Percentiles rank a stretch among this genome's conserved stretches.
These are phyloP conservation scores for Myripristis jacobus DNA, from an alignment of 2,797 vertebrate genomes.

Conservation along the genomic window DNA sequence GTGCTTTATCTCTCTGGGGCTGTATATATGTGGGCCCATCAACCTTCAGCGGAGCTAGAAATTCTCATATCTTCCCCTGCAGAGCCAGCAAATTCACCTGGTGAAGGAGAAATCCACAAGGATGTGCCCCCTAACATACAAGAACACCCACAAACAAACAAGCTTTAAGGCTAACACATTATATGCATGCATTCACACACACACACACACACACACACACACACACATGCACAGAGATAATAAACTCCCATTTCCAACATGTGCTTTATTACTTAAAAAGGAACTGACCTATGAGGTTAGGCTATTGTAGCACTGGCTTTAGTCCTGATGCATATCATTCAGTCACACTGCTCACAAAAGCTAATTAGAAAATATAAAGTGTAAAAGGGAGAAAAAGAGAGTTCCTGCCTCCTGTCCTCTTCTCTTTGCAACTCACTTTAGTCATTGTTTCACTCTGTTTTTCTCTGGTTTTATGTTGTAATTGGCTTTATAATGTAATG, in stretches of 20 bases:
- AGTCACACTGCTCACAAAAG: slow-evolving; percentile 17
- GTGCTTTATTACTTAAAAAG: slow-evolving; percentile 24
- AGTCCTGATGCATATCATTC: slow-evolving; percentile 23
- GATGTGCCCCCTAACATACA: slow-evolving; percentile 9
- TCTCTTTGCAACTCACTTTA: slow-evolving; percentile 33
- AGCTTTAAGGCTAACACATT: not conserved
- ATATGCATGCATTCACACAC: slow-evolving; percentile 19
- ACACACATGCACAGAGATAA: too few species aligned
- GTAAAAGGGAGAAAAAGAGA: slow-evolving; percentile 20
- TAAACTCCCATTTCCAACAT: slow-evolving; percentile 10
- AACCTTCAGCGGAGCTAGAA: slow-evolving; percentile 57
- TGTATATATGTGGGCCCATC: slow-evolving; percentile 63
- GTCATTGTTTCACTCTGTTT: slow-evolving; percentile 36
- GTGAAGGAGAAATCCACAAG: slow-evolving; percentile 46
- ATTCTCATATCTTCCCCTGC: slow-evolving; percentile 60
- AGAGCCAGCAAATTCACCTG: slow-evolving; percentile 49
- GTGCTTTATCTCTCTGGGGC: slow-evolving; percentile 62
- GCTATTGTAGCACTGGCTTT: slow-evolving; percentile 15
- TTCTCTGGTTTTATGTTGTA: slow-evolving; percentile 62
- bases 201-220: not conserved
- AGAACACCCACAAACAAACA: slow-evolving; percentile 6
- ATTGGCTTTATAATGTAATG: slow-evolving; percentile 78
- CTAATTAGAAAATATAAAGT: slow-evolving; percentile 47
- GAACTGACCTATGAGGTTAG: not conserved
- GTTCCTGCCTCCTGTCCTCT: slow-evolving; percentile 24